Conservation (phyloP, 2,797 vertebrate genomes). For the Meda fulgida region DNA sequence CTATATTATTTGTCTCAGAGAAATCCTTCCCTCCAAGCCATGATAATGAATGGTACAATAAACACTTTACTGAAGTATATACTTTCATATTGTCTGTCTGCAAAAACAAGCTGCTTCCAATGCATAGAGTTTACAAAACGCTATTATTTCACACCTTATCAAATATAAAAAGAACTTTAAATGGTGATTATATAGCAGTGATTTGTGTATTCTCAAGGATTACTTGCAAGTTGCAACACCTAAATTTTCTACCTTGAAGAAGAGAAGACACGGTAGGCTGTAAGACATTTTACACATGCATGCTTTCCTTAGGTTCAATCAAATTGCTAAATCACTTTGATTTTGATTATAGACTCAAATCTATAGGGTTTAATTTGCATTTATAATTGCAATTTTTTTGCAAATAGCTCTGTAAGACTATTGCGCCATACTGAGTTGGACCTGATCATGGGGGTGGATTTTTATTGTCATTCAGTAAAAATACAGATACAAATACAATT, state of each 20-base stretch:
- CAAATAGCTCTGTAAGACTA: not conserved
- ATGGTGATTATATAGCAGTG: slow-evolving; percentile 6
- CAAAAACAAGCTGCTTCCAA: slow-evolving; percentile 11
- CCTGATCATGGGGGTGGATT: slow-evolving; percentile 4
- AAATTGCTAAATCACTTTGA: slow-evolving; percentile 7
- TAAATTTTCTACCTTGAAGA: not conserved
- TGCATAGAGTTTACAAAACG: not conserved
- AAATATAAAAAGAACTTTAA: not conserved
- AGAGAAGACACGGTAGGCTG: not conserved
- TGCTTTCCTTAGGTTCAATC: not conserved
- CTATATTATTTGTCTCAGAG: not conserved
- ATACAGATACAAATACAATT: not conserved
- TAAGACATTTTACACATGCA: slow-evolving; percentile 9
- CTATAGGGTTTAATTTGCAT: not conserved
- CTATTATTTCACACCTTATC: not conserved
- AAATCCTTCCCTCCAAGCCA: not conserved
- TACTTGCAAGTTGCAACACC: not conserved
- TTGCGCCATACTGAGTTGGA: not conserved
- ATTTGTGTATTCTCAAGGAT: not conserved
- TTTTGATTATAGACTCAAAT: not conserved
- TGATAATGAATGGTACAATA: not conserved
- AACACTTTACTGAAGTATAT: not conserved
- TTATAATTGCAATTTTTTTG: not conserved
- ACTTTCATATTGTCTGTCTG: not conserved
- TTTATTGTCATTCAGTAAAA: slow-evolving; percentile 14